Conservation (phyloP, 2,797 vertebrate species). For the Acanthis flammea region DNA sequence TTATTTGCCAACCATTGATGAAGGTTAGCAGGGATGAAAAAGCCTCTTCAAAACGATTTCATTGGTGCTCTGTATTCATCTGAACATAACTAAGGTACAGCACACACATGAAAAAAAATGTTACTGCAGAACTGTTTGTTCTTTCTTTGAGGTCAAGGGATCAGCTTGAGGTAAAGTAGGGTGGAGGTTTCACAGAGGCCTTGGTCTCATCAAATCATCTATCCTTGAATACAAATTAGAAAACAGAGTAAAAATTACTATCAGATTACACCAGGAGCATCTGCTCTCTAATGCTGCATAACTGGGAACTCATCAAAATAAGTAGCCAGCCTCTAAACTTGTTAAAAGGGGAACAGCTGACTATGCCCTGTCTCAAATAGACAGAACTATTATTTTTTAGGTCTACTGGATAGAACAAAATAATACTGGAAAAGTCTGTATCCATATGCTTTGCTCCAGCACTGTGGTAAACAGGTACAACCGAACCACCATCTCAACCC, state of each 20-base stretch:
- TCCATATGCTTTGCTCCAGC: not conserved
- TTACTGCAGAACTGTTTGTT: constrained; percentile 46
- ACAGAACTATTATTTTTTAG: not conserved
- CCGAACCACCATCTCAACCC: not conserved
- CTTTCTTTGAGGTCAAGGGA: constrained; percentile 45
- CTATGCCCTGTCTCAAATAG: not conserved
- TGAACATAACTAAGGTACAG: constrained; percentile 2
- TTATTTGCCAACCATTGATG: not conserved
- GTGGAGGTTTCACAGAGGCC: constrained; percentile 22
- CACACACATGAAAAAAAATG: not conserved
- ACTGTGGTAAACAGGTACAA: not conserved
- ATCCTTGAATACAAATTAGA: constrained; percentile 54
- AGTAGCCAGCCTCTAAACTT: not conserved
- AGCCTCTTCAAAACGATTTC: not conserved
- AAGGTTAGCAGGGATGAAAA: not conserved
- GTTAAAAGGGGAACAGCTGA: not conserved
- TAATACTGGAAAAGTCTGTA: not conserved
- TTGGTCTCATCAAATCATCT: constrained; percentile 60
- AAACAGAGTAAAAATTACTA: constrained; percentile 54
- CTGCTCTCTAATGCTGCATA: not conserved
- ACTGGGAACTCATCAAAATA: constrained; percentile 9
- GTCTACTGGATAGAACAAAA: not conserved
- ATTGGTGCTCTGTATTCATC: not conserved
- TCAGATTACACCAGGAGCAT: constrained; percentile 54
- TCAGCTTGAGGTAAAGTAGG: constrained; percentile 31